A percentile compares a stretch with the other conserved stretches of the same genome.
Evolutionary conservation across 1,140 invertebrate genomes (phyloP).

Genomic region (Drosophila hydei): DNA sequence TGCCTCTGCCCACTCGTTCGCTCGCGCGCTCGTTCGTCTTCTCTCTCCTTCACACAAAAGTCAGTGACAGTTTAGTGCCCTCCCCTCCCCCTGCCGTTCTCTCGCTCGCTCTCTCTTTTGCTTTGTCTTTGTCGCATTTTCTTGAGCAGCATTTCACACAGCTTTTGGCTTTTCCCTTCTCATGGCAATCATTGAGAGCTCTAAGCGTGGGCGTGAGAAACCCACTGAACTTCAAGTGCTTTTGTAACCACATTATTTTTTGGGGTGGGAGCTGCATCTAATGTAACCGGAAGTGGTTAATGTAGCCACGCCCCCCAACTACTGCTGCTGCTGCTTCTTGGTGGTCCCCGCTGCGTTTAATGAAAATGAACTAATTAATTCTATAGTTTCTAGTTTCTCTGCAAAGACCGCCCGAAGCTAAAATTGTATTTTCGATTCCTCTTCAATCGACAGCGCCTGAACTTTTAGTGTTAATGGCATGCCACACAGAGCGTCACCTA

Average conservation of each 20-base stretch:
- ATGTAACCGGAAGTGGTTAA: conserved; percentile 61
- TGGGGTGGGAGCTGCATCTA: conserved; percentile 34
- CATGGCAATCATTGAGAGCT: conserved; percentile 31
- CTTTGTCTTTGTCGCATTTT: conserved; percentile 44
- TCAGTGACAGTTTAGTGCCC: conserved; percentile 62
- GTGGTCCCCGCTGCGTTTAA: conserved; percentile 16
- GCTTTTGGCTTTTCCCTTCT: conserved; percentile 66
- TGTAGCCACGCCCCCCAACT: conserved; percentile 17
- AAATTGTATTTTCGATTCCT: neutral
- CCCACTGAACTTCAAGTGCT: conserved; percentile 66
- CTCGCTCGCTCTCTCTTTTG: conserved; percentile 4
- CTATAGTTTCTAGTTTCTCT: neutral
- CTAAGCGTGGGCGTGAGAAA: conserved; percentile 75
- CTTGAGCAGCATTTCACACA: conserved; percentile 58
- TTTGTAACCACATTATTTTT: conserved; percentile 25
- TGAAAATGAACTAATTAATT: conserved; percentile 40
- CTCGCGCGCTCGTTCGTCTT: conserved; percentile 22
- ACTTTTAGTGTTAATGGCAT: conserved; percentile 28
- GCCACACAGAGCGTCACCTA: conserved; percentile 14
- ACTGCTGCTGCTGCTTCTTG: neutral
- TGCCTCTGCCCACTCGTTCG: conserved; percentile 15
- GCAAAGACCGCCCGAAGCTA: too few species aligned
- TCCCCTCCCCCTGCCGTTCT: conserved; percentile 16
- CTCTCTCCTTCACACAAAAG: too few species aligned
- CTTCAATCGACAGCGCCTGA: conserved; percentile 12